Conservation (phyloP, 2,113 vertebrate species). For the Oryzias celebensis region DNA sequence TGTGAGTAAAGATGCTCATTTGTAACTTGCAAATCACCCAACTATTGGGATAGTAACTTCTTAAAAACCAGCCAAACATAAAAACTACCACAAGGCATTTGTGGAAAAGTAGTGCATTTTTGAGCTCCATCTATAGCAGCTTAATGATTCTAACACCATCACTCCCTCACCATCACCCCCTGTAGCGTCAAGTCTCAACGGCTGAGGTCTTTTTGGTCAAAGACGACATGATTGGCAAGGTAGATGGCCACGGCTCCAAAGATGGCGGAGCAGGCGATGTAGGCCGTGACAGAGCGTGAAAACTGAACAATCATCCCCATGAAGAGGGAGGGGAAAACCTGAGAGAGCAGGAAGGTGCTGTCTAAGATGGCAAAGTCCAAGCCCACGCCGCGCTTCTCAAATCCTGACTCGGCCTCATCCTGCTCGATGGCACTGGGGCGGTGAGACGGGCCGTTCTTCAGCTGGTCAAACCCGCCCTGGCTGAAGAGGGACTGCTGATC, state of each 20-base stretch:
- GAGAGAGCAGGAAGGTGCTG: constrained; percentile 82
- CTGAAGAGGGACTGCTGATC: constrained; percentile 45
- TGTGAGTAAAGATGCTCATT: too few species aligned
- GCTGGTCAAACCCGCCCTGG: constrained; percentile 44
- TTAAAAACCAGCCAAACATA: not conserved
- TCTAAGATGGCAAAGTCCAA: constrained; percentile 82
- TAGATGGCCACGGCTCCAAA: constrained; percentile 77
- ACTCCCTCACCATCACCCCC: not conserved
- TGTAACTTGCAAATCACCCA: not conserved
- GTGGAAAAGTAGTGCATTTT: constrained; percentile 50
- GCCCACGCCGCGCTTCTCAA: constrained; percentile 75
- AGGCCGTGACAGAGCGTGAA: constrained; percentile 77
- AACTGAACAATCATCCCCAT: constrained; percentile 82
- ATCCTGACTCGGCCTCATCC: constrained; percentile 43
- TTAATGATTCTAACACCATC: constrained; percentile 16
- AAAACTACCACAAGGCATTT: constrained; percentile 47
- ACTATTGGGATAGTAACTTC: not conserved
- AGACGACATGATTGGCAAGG: constrained; percentile 73
- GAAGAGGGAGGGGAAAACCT: constrained; percentile 81
- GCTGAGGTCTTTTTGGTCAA: constrained; percentile 79
- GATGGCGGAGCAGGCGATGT: constrained; percentile 76
- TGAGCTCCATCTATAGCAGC: constrained; percentile 23
- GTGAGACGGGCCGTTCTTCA: constrained; percentile 44
- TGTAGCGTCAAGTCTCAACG: constrained; percentile 34
- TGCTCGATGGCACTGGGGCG: constrained; percentile 12